Conservation (phyloP, 92 coral and sea anemone species). For the Epizoanthus fatuus region DNA sequence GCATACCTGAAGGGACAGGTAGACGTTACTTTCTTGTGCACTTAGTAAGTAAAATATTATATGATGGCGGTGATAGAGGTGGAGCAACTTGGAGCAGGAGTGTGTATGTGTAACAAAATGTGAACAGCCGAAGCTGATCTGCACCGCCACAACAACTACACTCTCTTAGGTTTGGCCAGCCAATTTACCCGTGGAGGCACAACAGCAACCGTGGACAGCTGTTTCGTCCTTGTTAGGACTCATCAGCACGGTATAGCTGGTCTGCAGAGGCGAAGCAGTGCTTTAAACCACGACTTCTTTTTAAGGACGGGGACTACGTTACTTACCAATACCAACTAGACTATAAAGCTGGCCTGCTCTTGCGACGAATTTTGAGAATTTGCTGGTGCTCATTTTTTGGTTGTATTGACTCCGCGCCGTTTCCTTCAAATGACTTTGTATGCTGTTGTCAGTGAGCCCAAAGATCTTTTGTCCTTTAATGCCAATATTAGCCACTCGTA, state of each 20-base stretch:
- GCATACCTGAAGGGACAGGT: conserved; percentile 4
- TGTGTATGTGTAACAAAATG: no score
- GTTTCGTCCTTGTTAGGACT: neutral
- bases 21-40: no score
- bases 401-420: conserved; percentile 40
- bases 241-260: neutral
- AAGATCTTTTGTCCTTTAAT: conserved; percentile 42
- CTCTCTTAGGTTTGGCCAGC: no score
- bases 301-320: neutral
- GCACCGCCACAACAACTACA: no score
- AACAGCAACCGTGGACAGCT: no score
- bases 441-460: conserved; percentile 56
- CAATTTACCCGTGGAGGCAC: no score
- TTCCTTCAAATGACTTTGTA: conserved; percentile 40
- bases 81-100: no score
- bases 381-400: conserved; percentile 22
- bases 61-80: no score
- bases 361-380: conserved; percentile 7
- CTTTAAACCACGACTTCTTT: neutral
- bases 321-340: conserved; percentile 9
- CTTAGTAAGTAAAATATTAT: no score
- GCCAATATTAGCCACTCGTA: conserved; percentile 28
- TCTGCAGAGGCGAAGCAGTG: no score
- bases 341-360: neutral
- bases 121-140: no score